Percentiles rank a stretch among this genome's conserved stretches.
Evolutionary conservation across 2,797 vertebrate genomes (phyloP).

Genomic region (Syngnathus acus): DNA sequence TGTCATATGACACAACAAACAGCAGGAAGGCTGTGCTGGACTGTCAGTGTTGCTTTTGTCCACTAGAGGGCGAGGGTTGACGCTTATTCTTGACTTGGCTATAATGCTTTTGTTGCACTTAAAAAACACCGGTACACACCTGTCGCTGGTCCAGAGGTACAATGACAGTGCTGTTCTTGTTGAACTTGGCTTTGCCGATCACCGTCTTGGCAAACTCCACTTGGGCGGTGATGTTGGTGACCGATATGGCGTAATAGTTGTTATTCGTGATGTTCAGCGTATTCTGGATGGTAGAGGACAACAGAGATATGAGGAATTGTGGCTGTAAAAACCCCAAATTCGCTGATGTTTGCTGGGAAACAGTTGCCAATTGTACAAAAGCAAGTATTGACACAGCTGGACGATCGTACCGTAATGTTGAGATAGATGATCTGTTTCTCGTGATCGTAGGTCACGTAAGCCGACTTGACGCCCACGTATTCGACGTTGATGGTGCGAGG

Average conservation of each 20-base stretch:
- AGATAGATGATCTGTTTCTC: conserved; percentile 82
- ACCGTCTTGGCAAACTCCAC: conserved; percentile 93
- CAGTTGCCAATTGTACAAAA: not conserved
- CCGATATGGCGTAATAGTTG: conserved; percentile 87
- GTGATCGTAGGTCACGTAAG: conserved; percentile 82
- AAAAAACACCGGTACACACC: conserved; percentile 43
- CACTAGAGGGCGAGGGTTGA: not conserved
- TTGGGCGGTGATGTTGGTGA: conserved; percentile 90
- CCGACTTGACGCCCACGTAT: conserved; percentile 90
- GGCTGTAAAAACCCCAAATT: not conserved
- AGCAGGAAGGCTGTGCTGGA: not conserved
- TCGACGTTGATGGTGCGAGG: conserved; percentile 91
- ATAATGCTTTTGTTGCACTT: not conserved
- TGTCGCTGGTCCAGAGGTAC: conserved; percentile 83
- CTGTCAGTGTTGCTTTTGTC: not conserved
- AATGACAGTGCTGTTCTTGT: conserved; percentile 84
- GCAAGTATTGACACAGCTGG: not conserved
- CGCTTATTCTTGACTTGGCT: not conserved
- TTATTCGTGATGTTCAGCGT: conserved; percentile 95
- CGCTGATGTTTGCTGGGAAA: not conserved
- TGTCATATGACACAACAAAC: no score
- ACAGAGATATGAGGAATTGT: not conserved
- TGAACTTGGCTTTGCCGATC: conserved; percentile 85
- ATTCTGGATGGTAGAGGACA: conserved; percentile 68
- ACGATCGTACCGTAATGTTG: conserved; percentile 84